Evolutionary conservation across 2,113 vertebrate genomes (phyloP).

Genomic region (Illadopsis cleaveri): DNA sequence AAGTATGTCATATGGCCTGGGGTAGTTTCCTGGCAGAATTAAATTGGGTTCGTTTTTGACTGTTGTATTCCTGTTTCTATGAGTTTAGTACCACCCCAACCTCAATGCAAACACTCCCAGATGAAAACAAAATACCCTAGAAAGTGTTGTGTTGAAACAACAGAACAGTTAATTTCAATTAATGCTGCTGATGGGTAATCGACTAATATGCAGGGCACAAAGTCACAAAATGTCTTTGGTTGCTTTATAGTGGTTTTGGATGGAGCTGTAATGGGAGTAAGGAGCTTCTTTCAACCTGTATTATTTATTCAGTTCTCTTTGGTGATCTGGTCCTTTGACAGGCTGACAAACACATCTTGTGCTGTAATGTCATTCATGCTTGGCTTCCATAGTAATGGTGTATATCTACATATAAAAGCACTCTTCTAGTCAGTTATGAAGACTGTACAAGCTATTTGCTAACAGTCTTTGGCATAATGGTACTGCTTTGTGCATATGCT

Average conservation of each 20-base stretch:
- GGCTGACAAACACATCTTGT: slow-evolving; percentile 40
- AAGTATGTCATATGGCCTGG: background rate
- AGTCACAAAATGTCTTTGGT: background rate
- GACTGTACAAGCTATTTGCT: slow-evolving; percentile 5
- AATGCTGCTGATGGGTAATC: background rate
- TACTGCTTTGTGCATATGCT: background rate
- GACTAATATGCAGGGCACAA: background rate
- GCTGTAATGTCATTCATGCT: slow-evolving; percentile 47
- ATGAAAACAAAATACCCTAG: background rate
- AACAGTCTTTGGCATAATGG: slow-evolving; percentile 9
- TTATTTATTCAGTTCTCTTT: slow-evolving; percentile 32
- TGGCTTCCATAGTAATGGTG: slow-evolving; percentile 31
- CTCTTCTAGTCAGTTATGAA: background rate
- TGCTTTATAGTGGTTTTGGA: background rate
- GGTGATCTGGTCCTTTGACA: slow-evolving; percentile 44
- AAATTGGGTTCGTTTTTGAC: background rate
- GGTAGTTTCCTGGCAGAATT: background rate
- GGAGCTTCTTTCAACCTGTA: background rate
- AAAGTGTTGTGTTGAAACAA: background rate
- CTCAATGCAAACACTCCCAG: background rate
- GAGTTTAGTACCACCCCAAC: background rate
- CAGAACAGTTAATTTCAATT: background rate
- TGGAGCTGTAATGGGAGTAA: background rate
- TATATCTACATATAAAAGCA: slow-evolving; percentile 29
- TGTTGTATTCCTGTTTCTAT: background rate